phyloP scores from a whole-genome alignment of 2,113 vertebrate species.

The Ranitomeya variabilis region DNA sequence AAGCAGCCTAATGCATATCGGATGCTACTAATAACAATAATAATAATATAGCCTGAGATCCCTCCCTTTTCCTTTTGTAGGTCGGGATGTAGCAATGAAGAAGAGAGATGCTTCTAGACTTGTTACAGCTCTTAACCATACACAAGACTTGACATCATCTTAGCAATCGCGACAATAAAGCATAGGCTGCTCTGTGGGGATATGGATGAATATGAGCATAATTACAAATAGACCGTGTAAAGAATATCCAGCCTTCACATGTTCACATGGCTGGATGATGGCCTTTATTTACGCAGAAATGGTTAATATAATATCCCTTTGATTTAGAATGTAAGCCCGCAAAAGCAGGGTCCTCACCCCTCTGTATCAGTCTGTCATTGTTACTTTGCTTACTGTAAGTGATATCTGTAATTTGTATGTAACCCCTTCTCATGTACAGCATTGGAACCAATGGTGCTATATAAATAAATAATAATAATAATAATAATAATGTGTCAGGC shows the following conservation, averaged over 20 bases:
- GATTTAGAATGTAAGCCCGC: background rate
- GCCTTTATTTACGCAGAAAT: background rate
- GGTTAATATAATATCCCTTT: background rate
- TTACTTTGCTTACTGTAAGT: no score
- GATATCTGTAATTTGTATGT: no score
- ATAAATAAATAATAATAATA: no score
- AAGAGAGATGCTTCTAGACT: slow-evolving; percentile 8
- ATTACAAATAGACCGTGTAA: background rate
- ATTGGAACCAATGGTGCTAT: no score
- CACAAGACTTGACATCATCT: slow-evolving; percentile 32
- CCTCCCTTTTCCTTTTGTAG: slow-evolving; percentile 14
- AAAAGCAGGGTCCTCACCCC: no score
- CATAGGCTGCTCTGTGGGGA: background rate
- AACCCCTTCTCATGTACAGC: no score
- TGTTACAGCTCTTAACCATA: background rate
- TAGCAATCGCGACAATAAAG: slow-evolving; percentile 4
- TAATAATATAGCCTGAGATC: slow-evolving; percentile 9
- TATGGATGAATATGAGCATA: background rate
- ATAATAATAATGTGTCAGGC: no score
- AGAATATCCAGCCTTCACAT: background rate
- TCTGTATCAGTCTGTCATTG: no score
- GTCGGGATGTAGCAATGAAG: background rate
- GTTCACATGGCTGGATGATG: background rate
- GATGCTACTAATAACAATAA: background rate
- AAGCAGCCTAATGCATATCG: background rate